Conservation (phyloP, 2,888 invertebrate genomes). For the Tiphia femorata region DNA sequence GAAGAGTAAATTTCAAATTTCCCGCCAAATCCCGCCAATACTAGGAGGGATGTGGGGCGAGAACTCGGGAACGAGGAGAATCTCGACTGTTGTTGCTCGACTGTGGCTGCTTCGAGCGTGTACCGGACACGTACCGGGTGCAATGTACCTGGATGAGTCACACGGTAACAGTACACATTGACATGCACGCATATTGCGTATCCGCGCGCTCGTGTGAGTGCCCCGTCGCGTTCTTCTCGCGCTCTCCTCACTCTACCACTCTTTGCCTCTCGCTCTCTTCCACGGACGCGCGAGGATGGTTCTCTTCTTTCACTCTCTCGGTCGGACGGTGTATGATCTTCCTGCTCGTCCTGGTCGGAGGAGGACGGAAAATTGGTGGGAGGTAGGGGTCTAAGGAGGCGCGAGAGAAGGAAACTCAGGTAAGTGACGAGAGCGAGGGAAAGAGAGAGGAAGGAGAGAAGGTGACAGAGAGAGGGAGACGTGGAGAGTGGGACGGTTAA, state of each 20-base stretch:
- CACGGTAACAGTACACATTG: conserved; percentile 41
- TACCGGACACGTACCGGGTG: conserved; percentile 57
- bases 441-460: conserved; percentile 24
- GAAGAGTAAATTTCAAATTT: no score
- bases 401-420: background rate
- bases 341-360: background rate
- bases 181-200: conserved; percentile 26
- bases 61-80: conserved; percentile 20
- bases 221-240: background rate
- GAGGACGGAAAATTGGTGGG: conserved; percentile 16
- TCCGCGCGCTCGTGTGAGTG: conserved; percentile 9
- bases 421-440: conserved; percentile 21
- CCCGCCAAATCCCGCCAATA: no score
- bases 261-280: background rate
- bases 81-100: no score
- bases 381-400: background rate
- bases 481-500: no score
- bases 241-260: background rate
- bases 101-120: conserved; percentile 29
- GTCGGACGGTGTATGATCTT: background rate
- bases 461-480: conserved; percentile 27
- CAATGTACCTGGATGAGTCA: conserved; percentile 64
- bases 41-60: no score
- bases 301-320: no score
- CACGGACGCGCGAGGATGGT: no score